These are phyloP conservation scores for Achroia grisella DNA, from an alignment of 1,140 invertebrate genomes.

Conservation along the genomic window DNA sequence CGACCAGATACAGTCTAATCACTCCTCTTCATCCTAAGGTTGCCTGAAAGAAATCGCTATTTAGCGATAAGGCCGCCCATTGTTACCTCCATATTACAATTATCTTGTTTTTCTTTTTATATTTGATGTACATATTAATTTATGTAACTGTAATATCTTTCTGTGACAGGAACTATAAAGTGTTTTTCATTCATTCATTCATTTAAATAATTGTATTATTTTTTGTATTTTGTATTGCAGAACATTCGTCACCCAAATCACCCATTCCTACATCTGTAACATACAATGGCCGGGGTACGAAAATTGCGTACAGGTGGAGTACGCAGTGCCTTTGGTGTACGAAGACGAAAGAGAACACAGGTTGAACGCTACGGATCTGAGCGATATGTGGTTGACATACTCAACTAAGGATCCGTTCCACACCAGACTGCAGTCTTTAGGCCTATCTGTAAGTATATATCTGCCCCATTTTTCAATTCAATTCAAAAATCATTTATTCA, in stretches of 20 bases:
- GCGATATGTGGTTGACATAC: conserved; percentile 46
- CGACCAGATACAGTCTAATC: too few species aligned
- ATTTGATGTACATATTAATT: too few species aligned
- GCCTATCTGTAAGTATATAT: conserved; percentile 23
- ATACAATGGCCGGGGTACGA: conserved; percentile 53
- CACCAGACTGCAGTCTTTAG: conserved; percentile 27
- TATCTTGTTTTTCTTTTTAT: too few species aligned
- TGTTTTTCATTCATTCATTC: too few species aligned
- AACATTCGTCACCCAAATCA: conserved; percentile 38
- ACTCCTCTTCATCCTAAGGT: too few species aligned
- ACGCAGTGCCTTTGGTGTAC: conserved; percentile 42
- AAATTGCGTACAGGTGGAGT: conserved; percentile 39
- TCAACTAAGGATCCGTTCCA: conserved; percentile 20
- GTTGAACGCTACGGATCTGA: conserved; percentile 35
- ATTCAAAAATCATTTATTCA: too few species aligned
- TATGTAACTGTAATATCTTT: too few species aligned
- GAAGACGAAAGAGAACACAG: conserved; percentile 25
- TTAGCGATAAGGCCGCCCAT: too few species aligned
- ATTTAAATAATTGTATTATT: too few species aligned
- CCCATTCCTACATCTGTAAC: conserved; percentile 34
- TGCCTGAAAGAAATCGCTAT: too few species aligned
- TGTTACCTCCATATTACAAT: too few species aligned
- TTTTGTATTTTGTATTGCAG: conserved; percentile 28
- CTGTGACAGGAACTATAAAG: too few species aligned
- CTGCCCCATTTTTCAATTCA: conserved; percentile 6